These are phyloP conservation scores for Melanogrammus aeglefinus DNA, from an alignment of 2,797 vertebrate species.

Conservation along the genomic window DNA sequence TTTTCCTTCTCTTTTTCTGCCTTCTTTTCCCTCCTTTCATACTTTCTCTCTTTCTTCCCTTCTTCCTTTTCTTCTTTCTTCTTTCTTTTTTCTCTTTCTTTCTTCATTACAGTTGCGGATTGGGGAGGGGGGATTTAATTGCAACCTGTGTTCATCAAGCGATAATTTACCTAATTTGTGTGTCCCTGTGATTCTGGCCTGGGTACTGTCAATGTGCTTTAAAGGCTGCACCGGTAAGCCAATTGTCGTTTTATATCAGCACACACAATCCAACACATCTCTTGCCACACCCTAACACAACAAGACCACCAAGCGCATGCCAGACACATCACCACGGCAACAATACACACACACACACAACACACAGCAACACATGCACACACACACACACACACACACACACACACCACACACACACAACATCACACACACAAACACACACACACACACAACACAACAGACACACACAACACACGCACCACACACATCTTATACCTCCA, in stretches of 20 bases:
- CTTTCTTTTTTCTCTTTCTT: too few species aligned
- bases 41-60: too few species aligned
- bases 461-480: too few species aligned
- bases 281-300: constrained; percentile 5
- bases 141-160: constrained; percentile 63
- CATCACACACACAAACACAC: not conserved
- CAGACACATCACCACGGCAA: constrained; percentile 1
- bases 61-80: too few species aligned
- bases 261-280: constrained; percentile 1
- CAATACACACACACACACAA: too few species aligned
- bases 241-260: not conserved
- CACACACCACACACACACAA: constrained; percentile 3
- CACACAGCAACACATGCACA: not conserved
- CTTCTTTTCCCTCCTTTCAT: too few species aligned
- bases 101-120: constrained; percentile 45
- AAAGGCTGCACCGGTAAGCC: constrained; percentile 28
- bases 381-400: constrained; percentile 13
- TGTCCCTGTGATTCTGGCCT: constrained; percentile 62
- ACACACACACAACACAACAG: not conserved
- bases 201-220: constrained; percentile 42
- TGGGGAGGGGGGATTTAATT: constrained; percentile 52
- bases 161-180: constrained; percentile 67
- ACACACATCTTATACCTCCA: constrained; percentile 16
- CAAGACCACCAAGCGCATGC: too few species aligned
- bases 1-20: too few species aligned